Evolutionary conservation across 2,797 vertebrate genomes (phyloP), one percentile per base, ranked within the genome.

Genomic region (Tadarida brasiliensis): DNA sequence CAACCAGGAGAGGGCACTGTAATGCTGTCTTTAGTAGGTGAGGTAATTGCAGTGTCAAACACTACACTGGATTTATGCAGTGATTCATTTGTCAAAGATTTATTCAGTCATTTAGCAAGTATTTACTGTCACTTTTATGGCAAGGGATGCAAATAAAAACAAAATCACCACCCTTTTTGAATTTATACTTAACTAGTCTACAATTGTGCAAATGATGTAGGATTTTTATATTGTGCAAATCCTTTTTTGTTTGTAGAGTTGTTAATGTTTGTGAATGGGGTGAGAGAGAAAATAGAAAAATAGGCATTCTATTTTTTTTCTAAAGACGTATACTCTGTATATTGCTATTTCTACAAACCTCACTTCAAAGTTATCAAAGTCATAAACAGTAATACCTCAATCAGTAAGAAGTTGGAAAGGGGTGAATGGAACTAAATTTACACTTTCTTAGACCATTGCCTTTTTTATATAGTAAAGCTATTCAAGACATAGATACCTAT

Each of bases 1-100:
- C 57, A 76, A 83, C 91, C 97, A 97, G 91, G 67, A 98, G 97
- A 96, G 95, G 96, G 96, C 97, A 89, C 70, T 96, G 22, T 83
- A 74, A 47, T 76, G 56, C 49, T 71, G 5, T 76, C 19, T 49
- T 90, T 57, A 89, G 14, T 67, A 61, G 8, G 20, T 51, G 56
- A 94, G 35, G 54, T 26, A 28, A 0, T 84, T 78, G 28, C 61
- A 80, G 8, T 28, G 39, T 76, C 19, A 84, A 65, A 87, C 93
- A 73, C n/a, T 71, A 2, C 14, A 26, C 8, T 81, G 20, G 20
- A 56, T 54, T 87, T 26, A 26, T 73, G 26, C n/a, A 86, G 15
- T 56, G 59, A 84, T 77, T 92, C 51, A 65, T 82, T 81, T 19
- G 3, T 22, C 74, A 86, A 84, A 30, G 81, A 59, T 67, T 24